Evolutionary conservation across 2,113 vertebrate genomes (phyloP).

Genomic region (Ivindomyrus marchei): DNA sequence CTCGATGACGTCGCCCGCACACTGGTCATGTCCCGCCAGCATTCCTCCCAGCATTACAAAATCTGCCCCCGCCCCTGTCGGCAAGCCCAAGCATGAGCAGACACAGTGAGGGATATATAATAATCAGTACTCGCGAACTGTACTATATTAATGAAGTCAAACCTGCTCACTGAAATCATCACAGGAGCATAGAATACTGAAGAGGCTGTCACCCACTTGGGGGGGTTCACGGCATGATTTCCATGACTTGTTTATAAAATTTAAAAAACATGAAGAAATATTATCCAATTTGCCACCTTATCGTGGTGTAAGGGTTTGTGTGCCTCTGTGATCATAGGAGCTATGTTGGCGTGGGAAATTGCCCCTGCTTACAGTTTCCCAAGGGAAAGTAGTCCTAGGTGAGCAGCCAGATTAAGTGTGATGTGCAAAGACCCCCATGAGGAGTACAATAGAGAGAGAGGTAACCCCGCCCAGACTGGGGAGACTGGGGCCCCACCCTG

Average conservation of each 20-base stretch:
- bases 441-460: not conserved
- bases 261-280: not conserved
- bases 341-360: not conserved
- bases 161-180: not conserved
- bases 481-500: not conserved
- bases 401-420: not conserved
- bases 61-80: slow-evolving; percentile 84
- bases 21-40: slow-evolving; percentile 94
- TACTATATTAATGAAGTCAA: not conserved
- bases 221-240: not conserved
- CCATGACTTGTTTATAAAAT: not conserved
- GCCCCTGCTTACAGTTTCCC: not conserved
- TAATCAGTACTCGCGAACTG: not conserved
- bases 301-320: not conserved
- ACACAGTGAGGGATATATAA: not conserved
- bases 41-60: slow-evolving; percentile 99
- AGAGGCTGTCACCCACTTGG: not conserved
- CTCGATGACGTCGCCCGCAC: slow-evolving; percentile 83
- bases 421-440: not conserved
- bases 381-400: not conserved
- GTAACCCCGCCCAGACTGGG: not conserved
- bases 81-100: not conserved
- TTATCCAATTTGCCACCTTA: not conserved
- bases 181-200: not conserved
- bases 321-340: not conserved